Conservation (phyloP, 2,888 invertebrate genomes). For the Melanotus villosus region DNA sequence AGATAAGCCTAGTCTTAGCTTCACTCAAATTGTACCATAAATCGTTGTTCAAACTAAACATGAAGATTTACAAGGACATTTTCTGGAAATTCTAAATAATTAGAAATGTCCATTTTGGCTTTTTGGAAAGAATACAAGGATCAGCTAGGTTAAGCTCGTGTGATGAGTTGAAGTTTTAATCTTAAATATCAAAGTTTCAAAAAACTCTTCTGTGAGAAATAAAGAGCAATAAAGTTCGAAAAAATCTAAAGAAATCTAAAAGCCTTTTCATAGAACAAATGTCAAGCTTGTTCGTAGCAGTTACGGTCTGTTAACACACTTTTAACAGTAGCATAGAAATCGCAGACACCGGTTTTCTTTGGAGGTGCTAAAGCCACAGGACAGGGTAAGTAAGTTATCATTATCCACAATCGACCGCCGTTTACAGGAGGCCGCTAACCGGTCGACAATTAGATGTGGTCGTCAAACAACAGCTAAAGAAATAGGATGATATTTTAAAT, state of each 20-base stretch:
- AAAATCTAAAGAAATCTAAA: background rate
- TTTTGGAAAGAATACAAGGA: too few species aligned
- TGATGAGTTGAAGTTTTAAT: too few species aligned
- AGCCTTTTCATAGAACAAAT: constrained; percentile 1
- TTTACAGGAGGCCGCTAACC: constrained; percentile 43
- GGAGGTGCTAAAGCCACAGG: constrained; percentile 43
- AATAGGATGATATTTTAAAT: constrained; percentile 39
- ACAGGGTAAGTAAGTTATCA: constrained; percentile 46
- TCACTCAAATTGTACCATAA: too few species aligned
- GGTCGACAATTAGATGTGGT: constrained; percentile 48
- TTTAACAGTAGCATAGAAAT: constrained; percentile 31
- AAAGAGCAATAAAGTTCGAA: too few species aligned
- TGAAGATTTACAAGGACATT: too few species aligned
- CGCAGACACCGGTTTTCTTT: constrained; percentile 39
- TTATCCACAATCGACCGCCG: constrained; percentile 39
- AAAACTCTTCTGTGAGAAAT: too few species aligned
- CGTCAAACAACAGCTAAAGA: constrained; percentile 42
- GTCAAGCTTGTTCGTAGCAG: constrained; percentile 23
- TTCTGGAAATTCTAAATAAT: too few species aligned
- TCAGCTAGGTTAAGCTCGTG: too few species aligned
- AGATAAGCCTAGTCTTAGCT: too few species aligned
- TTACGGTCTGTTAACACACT: constrained; percentile 36
- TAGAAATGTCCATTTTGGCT: too few species aligned
- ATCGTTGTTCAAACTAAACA: too few species aligned
- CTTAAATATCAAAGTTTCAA: too few species aligned